phyloP scores from a whole-genome alignment of 1,140 invertebrate species.

The Neodiprion virginianus region DNA sequence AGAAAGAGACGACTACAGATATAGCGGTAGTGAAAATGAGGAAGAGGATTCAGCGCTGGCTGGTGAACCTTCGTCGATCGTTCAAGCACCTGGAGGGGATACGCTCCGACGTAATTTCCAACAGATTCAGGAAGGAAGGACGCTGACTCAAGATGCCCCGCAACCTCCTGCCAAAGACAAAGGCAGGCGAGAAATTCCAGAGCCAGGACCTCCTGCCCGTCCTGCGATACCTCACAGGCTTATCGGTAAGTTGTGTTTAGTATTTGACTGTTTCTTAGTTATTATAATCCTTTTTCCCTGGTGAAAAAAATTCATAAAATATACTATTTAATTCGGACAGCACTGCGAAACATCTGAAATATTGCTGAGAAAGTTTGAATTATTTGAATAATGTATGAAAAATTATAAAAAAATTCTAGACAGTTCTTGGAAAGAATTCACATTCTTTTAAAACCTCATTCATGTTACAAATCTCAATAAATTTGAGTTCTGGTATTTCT shows the following conservation, averaged over 20 bases:
- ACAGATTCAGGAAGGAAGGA: slow-evolving; percentile 91
- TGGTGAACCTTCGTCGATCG: slow-evolving; percentile 88
- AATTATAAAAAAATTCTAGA: too few species aligned
- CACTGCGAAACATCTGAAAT: neutral
- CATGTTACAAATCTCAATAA: too few species aligned
- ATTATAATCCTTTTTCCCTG: neutral
- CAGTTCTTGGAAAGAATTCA: too few species aligned
- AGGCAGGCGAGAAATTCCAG: slow-evolving; percentile 68
- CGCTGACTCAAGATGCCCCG: slow-evolving; percentile 65
- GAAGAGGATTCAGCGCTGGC: slow-evolving; percentile 85
- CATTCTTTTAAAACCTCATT: too few species aligned
- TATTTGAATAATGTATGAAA: neutral
- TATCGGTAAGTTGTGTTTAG: slow-evolving; percentile 65
- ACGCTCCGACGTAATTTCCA: slow-evolving; percentile 95
- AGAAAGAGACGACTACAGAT: slow-evolving; percentile 82
- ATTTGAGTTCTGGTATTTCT: too few species aligned
- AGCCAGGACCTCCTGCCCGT: slow-evolving; percentile 82
- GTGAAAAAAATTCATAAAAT: slow-evolving; percentile 11
- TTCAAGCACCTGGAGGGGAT: slow-evolving; percentile 88
- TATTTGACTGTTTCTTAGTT: neutral
- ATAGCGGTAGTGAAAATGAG: slow-evolving; percentile 88
- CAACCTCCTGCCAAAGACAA: slow-evolving; percentile 62
- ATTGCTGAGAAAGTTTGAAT: slow-evolving; percentile 29
- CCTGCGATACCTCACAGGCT: slow-evolving; percentile 87
- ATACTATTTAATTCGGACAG: slow-evolving; percentile 14